Base-by-base conservation (phyloP, 2,888 invertebrate species). In the Trachelus tabidus region DNA sequence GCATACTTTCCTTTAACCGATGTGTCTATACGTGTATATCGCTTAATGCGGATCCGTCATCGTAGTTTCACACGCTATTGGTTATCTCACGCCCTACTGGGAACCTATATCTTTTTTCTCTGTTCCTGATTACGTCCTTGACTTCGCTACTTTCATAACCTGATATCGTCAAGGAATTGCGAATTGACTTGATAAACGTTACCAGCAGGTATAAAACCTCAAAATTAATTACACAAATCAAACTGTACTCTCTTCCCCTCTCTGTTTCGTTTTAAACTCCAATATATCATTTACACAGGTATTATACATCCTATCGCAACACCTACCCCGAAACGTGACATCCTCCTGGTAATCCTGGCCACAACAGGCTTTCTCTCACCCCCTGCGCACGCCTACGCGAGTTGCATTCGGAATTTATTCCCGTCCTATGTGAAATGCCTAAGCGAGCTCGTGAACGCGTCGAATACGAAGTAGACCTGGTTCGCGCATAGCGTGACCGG, bases 401-500 rank as follows among this genome's bases (percentile, higher is more conserved):
- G 78, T 77, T 71, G 78, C 80, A 79, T 80, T 81, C 81, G 80
- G 79, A 85, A 85, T 85, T 83, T 81, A 84, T 85, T 85, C 81
- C 74, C 71, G 30, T 31, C 33, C 34, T 31, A 71, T 37, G 77
- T 75, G 87, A 82, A 86, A 87, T 88, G 84, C 86, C 87, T 86
- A 82, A 84, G 83, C 82, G 86, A 84, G 85, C 81, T 80, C 79
- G 80, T 76, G 73, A 73, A 79, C 79, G 80, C 81, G 76, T 83
- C 77, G 88, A 88, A 89, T 89, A 88, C 83, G 85, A 86, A 89
- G 79, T 80, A 80, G 79, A 73, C 71, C 31, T 34, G 71, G 80
- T 77, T 78, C 77, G 79, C 79, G 80, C 80, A 80, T 80, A 79
- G 77, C 80, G 82, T 79, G 79, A 81, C 77, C 80, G 78, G 79